These are phyloP conservation scores for Prunella himalayana DNA, from an alignment of 2,113 vertebrate species.

Conservation along the genomic window DNA sequence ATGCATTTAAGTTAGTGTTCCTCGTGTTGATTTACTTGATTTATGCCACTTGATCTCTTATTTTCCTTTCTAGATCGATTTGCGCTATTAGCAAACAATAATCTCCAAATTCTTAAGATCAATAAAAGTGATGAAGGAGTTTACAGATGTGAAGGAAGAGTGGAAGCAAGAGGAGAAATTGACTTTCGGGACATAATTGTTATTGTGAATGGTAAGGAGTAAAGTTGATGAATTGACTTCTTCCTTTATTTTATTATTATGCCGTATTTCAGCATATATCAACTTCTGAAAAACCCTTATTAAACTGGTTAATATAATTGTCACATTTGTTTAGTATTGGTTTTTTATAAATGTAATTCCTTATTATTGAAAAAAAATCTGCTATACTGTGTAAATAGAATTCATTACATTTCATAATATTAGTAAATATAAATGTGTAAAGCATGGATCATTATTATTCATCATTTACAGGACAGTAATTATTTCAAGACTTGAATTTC, in stretches of 20 bases:
- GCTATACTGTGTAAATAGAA: not conserved
- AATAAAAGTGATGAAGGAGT: conserved; percentile 94
- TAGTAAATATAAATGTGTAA: not conserved
- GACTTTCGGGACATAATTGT: conserved; percentile 94
- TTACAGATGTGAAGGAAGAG: conserved; percentile 95
- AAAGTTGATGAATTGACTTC: not conserved
- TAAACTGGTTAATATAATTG: not conserved
- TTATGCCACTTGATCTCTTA: conserved; percentile 5
- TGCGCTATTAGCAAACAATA: conserved; percentile 88
- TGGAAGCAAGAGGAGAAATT: conserved; percentile 95
- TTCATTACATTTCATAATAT: not conserved
- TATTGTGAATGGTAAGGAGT: conserved; percentile 91
- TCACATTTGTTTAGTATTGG: not conserved
- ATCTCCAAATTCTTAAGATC: conserved; percentile 92
- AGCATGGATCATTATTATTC: not conserved
- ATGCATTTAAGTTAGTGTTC: not conserved
- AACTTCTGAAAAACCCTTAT: not conserved
- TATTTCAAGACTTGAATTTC: not conserved
- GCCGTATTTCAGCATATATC: not conserved
- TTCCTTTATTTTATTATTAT: not conserved
- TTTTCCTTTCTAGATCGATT: conserved; percentile 80
- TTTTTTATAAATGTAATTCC: not conserved
- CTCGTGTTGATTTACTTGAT: not conserved
- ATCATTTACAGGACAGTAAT: not conserved
- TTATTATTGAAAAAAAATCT: not conserved